Evolutionary conservation across 2,888 invertebrate species (phyloP).

Genomic region (Tolmerus cingulatus): DNA sequence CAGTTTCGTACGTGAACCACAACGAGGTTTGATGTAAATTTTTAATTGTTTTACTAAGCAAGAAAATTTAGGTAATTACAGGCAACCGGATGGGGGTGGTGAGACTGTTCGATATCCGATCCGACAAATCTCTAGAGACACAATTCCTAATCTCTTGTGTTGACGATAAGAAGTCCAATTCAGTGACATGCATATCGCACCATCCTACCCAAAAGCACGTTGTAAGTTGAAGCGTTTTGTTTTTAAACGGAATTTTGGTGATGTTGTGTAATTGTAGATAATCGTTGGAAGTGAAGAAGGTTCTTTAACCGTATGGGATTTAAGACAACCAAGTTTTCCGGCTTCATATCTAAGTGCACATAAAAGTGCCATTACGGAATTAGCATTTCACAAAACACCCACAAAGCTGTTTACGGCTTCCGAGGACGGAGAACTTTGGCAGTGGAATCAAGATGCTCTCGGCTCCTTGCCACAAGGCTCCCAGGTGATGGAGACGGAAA

Average conservation of each 20-base stretch:
- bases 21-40: conserved; percentile 63
- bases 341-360: conserved; percentile 83
- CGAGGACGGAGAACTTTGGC: conserved; percentile 84
- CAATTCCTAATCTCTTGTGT: conserved; percentile 80
- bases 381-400: conserved; percentile 87
- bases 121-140: conserved; percentile 70
- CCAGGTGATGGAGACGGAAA: conserved; percentile 43
- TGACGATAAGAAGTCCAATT: conserved; percentile 66
- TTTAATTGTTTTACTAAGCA: neutral
- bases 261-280: conserved; percentile 54
- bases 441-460: conserved; percentile 78
- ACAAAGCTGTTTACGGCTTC: conserved; percentile 86
- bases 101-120: conserved; percentile 87
- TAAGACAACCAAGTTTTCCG: conserved; percentile 83
- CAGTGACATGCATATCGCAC: conserved; percentile 77
- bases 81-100: conserved; percentile 89
- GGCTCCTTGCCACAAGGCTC: conserved; percentile 39
- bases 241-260: neutral
- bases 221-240: conserved; percentile 57
- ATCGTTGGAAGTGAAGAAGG: conserved; percentile 89
- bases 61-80: conserved; percentile 71
- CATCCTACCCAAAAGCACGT: conserved; percentile 91
- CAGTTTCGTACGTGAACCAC: conserved; percentile 77
- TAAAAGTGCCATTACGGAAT: conserved; percentile 78
- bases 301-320: conserved; percentile 87